These are phyloP conservation scores for Malacoctenus gilli DNA, from an alignment of 2,797 vertebrate genomes.

Conservation along the genomic window DNA sequence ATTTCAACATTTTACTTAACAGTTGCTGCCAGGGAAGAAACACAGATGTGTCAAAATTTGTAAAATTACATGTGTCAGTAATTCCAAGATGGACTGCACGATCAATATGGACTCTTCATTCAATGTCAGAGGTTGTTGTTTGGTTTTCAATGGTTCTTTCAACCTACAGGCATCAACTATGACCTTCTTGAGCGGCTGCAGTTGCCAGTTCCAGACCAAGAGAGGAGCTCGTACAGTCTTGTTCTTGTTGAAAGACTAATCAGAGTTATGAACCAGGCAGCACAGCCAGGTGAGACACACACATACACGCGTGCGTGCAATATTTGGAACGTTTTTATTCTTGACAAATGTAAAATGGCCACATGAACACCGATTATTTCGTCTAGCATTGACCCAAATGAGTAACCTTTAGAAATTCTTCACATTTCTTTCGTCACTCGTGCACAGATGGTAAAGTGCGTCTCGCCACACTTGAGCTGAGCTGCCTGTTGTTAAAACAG, in stretches of 20 bases:
- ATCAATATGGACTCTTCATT: neutral
- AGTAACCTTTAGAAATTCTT: too few species aligned
- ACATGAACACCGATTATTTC: too few species aligned
- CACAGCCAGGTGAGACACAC: constrained; percentile 86
- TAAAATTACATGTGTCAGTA: too few species aligned
- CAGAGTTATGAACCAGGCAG: constrained; percentile 90
- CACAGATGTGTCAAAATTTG: too few species aligned
- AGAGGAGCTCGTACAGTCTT: constrained; percentile 89
- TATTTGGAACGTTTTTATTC: too few species aligned
- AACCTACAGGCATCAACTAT: constrained; percentile 87
- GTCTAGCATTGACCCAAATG: too few species aligned
- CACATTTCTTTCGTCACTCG: neutral
- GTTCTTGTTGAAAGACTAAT: constrained; percentile 93
- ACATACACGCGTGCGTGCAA: neutral
- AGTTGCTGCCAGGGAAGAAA: too few species aligned
- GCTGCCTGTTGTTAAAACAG: constrained; percentile 93
- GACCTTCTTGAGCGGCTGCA: constrained; percentile 91
- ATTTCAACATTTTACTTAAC: too few species aligned
- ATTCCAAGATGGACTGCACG: too few species aligned
- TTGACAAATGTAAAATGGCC: neutral
- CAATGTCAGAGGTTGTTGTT: neutral
- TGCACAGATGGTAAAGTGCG: constrained; percentile 91
- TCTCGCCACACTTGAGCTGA: constrained; percentile 92
- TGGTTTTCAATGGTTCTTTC: neutral
- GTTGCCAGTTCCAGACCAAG: constrained; percentile 86